Evolutionary conservation across 2,797 vertebrate species (phyloP), one percentile per base, ranked within the genome.

Genomic region (Microctenopoma steveboyesi): DNA sequence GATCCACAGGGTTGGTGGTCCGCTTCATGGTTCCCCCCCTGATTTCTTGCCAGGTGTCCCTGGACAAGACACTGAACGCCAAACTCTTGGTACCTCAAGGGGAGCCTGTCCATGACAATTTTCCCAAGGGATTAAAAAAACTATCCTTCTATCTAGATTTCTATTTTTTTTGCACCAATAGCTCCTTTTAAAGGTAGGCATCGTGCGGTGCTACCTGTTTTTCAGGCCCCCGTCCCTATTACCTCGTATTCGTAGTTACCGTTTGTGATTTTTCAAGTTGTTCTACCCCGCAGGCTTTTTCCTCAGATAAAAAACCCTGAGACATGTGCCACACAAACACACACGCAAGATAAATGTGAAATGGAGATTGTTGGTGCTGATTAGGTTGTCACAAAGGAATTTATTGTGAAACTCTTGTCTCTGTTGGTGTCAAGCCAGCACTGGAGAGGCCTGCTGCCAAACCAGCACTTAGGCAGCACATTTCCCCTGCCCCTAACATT

Each of bases 241-340:
- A 28, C 47, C 22, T 58, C 49, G 43, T 39, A 76, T 67, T 43
- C 28, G 25, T 33, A 48, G 52, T 79, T 87, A 84, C 85, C 54
- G 85, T 90, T 91, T 84, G 63, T 85, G 78, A 86, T 90, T 84
- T 84, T 86, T 86, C 77, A 56, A 59, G 86, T 89, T 74, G 66
- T 37, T 80, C 78, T 71, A 54, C 78, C 89, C 78, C 2, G 14
- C 15, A 40, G 79, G 70, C 59, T 54, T 89, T 80, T 82, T 63
- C 37, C 61, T 65, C 25, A 49, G 37, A 72, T 69, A 58, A 82
- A 53, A 40, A 68, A 51, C 67, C 61, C 39, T 55, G 42, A 64
- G 68, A 73, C 64, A 72, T 74, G 72, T 70, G 71, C 76, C 60
- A 79, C 72, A 33, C 30, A 33, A 4, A 33, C 30, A 33, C 30